A percentile compares a stretch with the other conserved stretches of the same genome.
These are phyloP conservation scores for Galaxias olidus DNA, from an alignment of 2,797 vertebrate species.

Conservation along the genomic window DNA sequence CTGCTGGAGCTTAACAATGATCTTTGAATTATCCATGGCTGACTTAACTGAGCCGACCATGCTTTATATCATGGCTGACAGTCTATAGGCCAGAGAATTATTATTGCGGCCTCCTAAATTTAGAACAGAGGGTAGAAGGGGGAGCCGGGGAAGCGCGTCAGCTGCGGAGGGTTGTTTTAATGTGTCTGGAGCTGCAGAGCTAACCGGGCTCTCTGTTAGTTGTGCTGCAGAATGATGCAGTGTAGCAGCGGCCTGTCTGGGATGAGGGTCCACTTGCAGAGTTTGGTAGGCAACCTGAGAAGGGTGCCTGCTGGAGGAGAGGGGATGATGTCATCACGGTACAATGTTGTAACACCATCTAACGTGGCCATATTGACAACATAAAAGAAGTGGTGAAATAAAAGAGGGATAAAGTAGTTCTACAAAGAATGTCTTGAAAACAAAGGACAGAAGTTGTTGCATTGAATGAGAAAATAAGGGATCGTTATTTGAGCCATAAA, in stretches of 20 bases:
- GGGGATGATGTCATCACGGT: conserved; percentile 49
- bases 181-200: conserved; percentile 52
- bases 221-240: conserved; percentile 77
- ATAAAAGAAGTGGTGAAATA: not conserved
- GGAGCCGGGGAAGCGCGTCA: conserved; percentile 34
- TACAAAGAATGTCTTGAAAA: not conserved
- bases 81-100: conserved; percentile 33
- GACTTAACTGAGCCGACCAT: conserved; percentile 9
- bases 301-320: conserved; percentile 32
- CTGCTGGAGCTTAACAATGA: not conserved
- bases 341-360: conserved; percentile 33
- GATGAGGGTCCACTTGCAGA: conserved; percentile 46
- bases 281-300: conserved; percentile 63
- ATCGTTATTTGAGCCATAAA: too few relatives aligned
- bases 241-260: conserved; percentile 54
- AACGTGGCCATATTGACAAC: not conserved
- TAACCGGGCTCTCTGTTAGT: conserved; percentile 41
- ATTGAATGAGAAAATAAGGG: too few relatives aligned
- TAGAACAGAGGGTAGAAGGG: not conserved
- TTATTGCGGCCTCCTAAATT: not conserved
- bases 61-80: conserved; percentile 8
- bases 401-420: not conserved
- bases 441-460: too few relatives aligned
- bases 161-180: conserved; percentile 57
- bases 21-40: not conserved